phyloP scores from a whole-genome alignment of 2,797 vertebrate species.

The Dendrocincla tyrannina region DNA sequence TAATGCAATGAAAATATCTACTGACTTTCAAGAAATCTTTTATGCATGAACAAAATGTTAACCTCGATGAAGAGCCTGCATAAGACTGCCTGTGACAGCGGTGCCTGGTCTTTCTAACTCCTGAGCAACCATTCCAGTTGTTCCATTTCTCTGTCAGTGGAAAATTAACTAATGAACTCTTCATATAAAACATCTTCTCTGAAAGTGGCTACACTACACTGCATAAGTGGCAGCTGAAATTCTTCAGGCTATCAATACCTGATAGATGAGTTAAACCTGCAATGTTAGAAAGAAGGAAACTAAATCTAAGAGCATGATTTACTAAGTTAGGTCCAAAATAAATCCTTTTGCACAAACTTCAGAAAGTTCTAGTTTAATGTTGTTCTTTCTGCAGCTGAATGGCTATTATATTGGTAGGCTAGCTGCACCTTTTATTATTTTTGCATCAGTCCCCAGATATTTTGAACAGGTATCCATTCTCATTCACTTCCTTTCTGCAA shows the following conservation, averaged over 20 bases:
- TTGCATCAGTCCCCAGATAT: neutral
- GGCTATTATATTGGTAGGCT: neutral
- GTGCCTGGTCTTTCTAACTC: neutral
- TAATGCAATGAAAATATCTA: neutral
- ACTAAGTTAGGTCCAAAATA: neutral
- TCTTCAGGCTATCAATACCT: neutral
- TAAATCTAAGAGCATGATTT: neutral
- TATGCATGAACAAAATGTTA: neutral
- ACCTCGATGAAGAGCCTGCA: neutral
- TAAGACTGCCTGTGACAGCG: fast-evolving
- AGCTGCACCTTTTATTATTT: neutral
- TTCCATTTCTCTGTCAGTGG: neutral
- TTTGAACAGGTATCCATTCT: neutral
- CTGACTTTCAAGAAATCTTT: neutral
- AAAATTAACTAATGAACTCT: neutral
- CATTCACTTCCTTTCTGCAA: neutral
- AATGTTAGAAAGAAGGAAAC: neutral
- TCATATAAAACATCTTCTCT: neutral
- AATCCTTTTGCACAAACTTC: neutral
- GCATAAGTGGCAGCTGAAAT: neutral
- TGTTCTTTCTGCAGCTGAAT: neutral
- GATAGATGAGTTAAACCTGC: neutral
- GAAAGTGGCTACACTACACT: neutral
- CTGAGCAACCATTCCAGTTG: neutral
- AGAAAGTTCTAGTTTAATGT: neutral